Evolutionary conservation across 53 echinoderm and acorn worm species (phyloP), one percentile per base, ranked within the genome.

Genomic region (Zoroaster sp.): DNA sequence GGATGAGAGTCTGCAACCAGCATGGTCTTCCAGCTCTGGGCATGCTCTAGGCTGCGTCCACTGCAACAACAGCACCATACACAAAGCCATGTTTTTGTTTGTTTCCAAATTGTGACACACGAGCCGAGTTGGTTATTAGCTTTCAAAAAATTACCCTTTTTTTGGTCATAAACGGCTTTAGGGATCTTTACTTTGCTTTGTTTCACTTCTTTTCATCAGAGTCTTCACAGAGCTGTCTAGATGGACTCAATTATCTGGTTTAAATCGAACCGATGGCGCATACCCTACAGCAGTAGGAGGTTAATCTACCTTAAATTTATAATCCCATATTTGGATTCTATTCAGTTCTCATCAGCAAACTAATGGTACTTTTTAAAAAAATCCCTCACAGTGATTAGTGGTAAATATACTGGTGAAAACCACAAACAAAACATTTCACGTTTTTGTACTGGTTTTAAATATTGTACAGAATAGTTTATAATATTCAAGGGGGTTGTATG

Each of bases 211-310:
- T 13, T 32, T 20, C 20, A 76, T 45, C 32, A 15, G 28, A 69
- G 69, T 4, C 32, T 15, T 69, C 11, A 28, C 18, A 13, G 47
- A 36, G 79, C 36, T 35, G 37, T 79, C 79, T 79, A 20, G 18
- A 37, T 9, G 13, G 79, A 25, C 82, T 82, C 68, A 66, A 82
- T 82, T 66, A 80, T 10, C 34, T 38, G 82, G 82, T 40, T 68
- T 82, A 82, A 82, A 40, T 40, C 40, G 66, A 67, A 42, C 75
- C 32, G 49, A 75, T 45, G 49, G 75, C 46, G 43, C 43, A 40
- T 43, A 42, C 40, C 82, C 82, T 68, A 2, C n/a, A 68, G 82
- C 68, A 28, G 38, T 32, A 6, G 82, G 42, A 41, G n/a, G 39
- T 66, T 66, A 67, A 81, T 67, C 41, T 67, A 43, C 36, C 66